Evolutionary conservation across 2,113 vertebrate genomes (phyloP).

Genomic region (Ptilorrhoa leucosticta): DNA sequence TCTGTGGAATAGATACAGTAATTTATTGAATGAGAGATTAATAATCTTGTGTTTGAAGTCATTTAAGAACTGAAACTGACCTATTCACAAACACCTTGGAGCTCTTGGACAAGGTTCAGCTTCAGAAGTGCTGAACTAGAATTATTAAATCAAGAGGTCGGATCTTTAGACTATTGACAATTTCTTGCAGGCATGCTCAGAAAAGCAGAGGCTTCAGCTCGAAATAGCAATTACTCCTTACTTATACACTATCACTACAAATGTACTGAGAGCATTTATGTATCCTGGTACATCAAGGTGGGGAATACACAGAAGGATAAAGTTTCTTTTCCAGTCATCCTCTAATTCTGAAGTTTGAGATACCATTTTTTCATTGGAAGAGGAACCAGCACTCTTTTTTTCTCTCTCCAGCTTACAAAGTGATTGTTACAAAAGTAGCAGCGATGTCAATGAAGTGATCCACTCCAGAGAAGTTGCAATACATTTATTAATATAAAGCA

Average conservation of each 20-base stretch:
- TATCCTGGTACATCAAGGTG: fast-evolving
- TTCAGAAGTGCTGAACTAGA: not conserved
- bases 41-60: not conserved
- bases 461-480: not conserved
- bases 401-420: not conserved
- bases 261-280: not conserved
- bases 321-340: not conserved
- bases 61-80: not conserved
- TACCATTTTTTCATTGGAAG: not conserved
- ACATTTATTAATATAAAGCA: not conserved
- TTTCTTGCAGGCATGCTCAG: not conserved
- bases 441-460: not conserved
- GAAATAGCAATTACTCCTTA: not conserved
- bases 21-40: not conserved
- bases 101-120: not conserved
- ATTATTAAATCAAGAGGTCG: not conserved
- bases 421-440: not conserved
- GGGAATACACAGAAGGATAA: not conserved
- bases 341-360: not conserved
- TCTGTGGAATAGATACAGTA: not conserved
- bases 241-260: not conserved
- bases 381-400: fast-evolving
- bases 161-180: not conserved
- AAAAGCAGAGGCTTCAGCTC: not conserved
- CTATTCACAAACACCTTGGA: not conserved